These are phyloP conservation scores for Chymomyza caudatula DNA, from an alignment of 2,888 invertebrate genomes.

Conservation along the genomic window DNA sequence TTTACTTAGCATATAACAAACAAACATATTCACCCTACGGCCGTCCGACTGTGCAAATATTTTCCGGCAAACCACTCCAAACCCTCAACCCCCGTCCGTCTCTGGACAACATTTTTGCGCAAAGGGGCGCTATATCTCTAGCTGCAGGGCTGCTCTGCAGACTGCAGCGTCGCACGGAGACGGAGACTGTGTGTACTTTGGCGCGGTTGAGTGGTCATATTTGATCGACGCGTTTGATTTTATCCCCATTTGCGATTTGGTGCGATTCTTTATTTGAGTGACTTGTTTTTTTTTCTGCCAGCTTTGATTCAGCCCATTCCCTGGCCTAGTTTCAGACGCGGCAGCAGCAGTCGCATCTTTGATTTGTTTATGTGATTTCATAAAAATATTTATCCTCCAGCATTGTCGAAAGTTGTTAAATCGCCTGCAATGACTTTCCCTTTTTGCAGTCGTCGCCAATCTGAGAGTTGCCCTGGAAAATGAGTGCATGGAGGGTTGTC, in stretches of 20 bases:
- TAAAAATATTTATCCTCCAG: conserved; percentile 74
- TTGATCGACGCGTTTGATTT: conserved; percentile 65
- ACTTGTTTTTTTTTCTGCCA: conserved; percentile 38
- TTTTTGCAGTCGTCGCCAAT: conserved; percentile 33
- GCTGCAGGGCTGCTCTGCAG: no score
- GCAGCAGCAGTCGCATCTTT: conserved; percentile 39
- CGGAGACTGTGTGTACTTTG: conserved; percentile 44
- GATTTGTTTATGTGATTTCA: conserved; percentile 74
- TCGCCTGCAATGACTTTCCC: conserved; percentile 72
- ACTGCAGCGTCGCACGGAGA: no score
- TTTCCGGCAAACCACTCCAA: not conserved
- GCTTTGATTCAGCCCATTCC: conserved; percentile 49
- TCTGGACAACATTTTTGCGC: not conserved
- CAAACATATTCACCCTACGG: conserved; percentile 48
- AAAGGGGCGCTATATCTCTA: not conserved
- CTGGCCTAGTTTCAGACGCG: not conserved
- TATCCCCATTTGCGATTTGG: conserved; percentile 14
- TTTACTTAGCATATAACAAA: conserved; percentile 66
- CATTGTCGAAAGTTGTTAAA: conserved; percentile 71
- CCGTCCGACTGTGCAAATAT: conserved; percentile 53
- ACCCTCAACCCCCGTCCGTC: no score
- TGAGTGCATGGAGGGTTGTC: not conserved
- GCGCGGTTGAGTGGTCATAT: conserved; percentile 72
- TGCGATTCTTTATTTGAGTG: conserved; percentile 35
- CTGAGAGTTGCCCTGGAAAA: not conserved